phyloP scores from a whole-genome alignment of 2,797 vertebrate species.

The Sebastes kiyomatsui region DNA sequence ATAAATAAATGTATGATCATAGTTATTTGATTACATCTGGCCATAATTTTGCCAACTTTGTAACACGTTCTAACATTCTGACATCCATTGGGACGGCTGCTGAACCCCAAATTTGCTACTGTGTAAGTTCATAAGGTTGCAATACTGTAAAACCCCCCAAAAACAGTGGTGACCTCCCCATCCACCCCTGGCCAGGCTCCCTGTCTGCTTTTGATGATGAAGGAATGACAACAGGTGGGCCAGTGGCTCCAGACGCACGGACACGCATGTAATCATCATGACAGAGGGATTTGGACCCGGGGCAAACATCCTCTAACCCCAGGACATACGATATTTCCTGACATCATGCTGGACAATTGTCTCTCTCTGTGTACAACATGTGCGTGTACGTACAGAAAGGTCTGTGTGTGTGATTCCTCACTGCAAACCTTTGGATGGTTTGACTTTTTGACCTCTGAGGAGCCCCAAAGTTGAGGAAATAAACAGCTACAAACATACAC shows the following conservation, averaged over 20 bases:
- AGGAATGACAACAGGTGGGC: conserved; percentile 76
- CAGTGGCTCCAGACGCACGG: conserved; percentile 67
- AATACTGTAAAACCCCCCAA: not conserved
- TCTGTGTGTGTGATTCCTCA: not conserved
- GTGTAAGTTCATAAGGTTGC: not conserved
- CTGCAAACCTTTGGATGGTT: not conserved
- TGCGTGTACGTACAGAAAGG: not conserved
- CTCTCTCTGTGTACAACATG: not conserved
- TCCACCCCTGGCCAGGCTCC: conserved; percentile 4
- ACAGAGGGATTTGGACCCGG: conserved; percentile 64
- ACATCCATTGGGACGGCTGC: not conserved
- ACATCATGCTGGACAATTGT: conserved; percentile 54
- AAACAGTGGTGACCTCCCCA: conserved; percentile 16
- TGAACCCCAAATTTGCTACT: not conserved
- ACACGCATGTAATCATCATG: conserved; percentile 64
- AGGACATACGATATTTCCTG: conserved; percentile 62
- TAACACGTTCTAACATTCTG: not conserved
- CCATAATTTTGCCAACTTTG: not conserved
- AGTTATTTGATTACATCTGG: not conserved
- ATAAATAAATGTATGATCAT: not conserved
- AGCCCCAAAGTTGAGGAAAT: not conserved
- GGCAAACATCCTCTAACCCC: conserved; percentile 31
- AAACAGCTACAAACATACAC: not conserved
- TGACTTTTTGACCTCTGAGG: not conserved
- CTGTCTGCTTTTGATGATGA: conserved; percentile 47